Conservation (phyloP, 2,113 vertebrate species). For the Ictalurus punctatus region DNA sequence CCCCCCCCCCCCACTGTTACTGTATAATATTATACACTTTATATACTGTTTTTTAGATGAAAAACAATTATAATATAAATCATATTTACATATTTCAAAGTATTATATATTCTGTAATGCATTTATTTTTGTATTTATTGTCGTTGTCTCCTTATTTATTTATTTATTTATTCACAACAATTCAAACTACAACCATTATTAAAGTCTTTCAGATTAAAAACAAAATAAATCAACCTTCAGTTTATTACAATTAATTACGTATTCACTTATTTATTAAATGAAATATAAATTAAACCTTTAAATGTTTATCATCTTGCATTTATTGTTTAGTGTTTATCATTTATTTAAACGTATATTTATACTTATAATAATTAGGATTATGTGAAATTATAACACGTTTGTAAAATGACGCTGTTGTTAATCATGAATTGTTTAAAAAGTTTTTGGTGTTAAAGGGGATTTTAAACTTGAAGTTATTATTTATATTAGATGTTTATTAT, state of each 20-base stretch:
- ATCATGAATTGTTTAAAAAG: neutral
- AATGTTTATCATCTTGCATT: neutral
- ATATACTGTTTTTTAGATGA: neutral
- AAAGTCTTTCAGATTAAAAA: neutral
- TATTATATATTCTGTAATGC: neutral
- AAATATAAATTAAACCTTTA: neutral
- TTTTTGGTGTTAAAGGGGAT: neutral
- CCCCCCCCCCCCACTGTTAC: neutral
- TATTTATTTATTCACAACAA: neutral
- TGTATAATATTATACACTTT: neutral
- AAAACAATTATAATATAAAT: neutral
- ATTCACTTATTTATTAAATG: neutral
- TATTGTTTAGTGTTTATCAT: neutral
- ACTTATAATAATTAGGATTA: neutral
- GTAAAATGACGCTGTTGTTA: neutral
- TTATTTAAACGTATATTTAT: neutral
- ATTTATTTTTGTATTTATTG: neutral
- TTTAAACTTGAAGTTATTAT: neutral
- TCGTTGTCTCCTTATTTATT: too few relatives aligned
- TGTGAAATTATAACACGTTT: too few relatives aligned
- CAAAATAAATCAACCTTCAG: neutral
- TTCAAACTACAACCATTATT: neutral
- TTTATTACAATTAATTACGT: neutral
- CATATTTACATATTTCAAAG: neutral
- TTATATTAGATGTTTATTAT: neutral